phyloP scores from a whole-genome alignment of 2,888 invertebrate species.

The Sicus ferrugineus region DNA sequence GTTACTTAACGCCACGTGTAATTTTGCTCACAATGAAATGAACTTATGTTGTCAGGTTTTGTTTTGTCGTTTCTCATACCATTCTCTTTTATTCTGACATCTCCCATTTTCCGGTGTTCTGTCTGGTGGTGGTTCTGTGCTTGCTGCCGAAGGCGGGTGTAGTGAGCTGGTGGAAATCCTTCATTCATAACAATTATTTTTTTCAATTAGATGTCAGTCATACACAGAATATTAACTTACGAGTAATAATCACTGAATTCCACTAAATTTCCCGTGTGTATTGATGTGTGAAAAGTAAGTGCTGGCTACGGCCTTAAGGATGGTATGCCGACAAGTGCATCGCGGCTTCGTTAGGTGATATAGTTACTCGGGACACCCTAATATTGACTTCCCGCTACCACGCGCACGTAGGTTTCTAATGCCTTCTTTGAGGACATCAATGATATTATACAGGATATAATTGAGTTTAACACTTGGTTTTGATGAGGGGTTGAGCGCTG shows the following conservation, averaged over 20 bases:
- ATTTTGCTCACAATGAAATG: background rate
- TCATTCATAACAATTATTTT: conserved; percentile 30
- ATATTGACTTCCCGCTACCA: too few relatives aligned
- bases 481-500: background rate
- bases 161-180: conserved; percentile 27
- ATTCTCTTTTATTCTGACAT: too few relatives aligned
- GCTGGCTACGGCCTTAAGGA: background rate
- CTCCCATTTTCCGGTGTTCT: background rate
- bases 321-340: background rate
- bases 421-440: too few relatives aligned
- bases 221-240: conserved; percentile 30
- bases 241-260: conserved; percentile 14
- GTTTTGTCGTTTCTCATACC: background rate
- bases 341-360: background rate
- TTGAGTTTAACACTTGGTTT: background rate
- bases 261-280: conserved; percentile 30
- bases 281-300: conserved; percentile 29
- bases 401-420: too few relatives aligned
- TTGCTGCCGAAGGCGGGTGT: conserved; percentile 1
- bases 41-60: background rate
- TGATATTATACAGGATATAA: background rate
- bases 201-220: conserved; percentile 44
- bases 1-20: background rate
- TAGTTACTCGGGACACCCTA: background rate
- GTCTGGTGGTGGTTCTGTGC: background rate